phyloP scores from a whole-genome alignment of 2,797 vertebrate genomes.

The Cichlasoma orientale region DNA sequence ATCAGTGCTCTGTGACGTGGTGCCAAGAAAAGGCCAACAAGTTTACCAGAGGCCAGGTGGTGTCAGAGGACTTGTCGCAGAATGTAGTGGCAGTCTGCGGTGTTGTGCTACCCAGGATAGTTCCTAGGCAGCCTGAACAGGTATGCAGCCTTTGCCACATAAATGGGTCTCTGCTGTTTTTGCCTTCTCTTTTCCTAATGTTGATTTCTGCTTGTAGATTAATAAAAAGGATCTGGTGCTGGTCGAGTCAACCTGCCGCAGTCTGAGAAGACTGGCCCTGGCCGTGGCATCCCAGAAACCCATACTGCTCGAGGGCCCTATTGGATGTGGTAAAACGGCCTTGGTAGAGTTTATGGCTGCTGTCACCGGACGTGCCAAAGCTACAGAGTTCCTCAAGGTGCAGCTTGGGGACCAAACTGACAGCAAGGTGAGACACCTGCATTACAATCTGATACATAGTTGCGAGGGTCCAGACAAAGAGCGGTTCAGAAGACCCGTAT shows the following conservation, averaged over 20 bases:
- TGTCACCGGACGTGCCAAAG: constrained; percentile 87
- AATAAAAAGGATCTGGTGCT: constrained; percentile 81
- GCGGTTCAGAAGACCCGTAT: too few species aligned
- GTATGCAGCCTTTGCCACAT: constrained; percentile 56
- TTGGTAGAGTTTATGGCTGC: constrained; percentile 90
- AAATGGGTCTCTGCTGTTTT: neutral
- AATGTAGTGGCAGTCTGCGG: constrained; percentile 91
- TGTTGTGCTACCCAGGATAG: constrained; percentile 85
- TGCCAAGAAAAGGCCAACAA: constrained; percentile 83
- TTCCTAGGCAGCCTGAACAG: constrained; percentile 67
- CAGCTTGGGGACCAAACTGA: constrained; percentile 98
- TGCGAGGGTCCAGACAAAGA: too few species aligned
- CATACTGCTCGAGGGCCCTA: constrained; percentile 93
- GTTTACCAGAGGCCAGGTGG: constrained; percentile 83
- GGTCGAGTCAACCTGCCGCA: constrained; percentile 89
- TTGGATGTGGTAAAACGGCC: constrained; percentile 95
- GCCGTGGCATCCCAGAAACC: constrained; percentile 90
- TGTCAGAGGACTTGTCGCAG: constrained; percentile 87
- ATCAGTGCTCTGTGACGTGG: constrained; percentile 86
- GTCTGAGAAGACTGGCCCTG: constrained; percentile 90
- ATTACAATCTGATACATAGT: neutral
- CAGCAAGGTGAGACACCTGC: constrained; percentile 88
- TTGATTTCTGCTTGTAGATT: constrained; percentile 30
- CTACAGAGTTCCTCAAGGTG: constrained; percentile 92
- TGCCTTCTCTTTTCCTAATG: neutral